These are phyloP conservation scores for Ianthella basta DNA, from an alignment of 37 sponge, comb jelly and placozoan species.

Conservation along the genomic window DNA sequence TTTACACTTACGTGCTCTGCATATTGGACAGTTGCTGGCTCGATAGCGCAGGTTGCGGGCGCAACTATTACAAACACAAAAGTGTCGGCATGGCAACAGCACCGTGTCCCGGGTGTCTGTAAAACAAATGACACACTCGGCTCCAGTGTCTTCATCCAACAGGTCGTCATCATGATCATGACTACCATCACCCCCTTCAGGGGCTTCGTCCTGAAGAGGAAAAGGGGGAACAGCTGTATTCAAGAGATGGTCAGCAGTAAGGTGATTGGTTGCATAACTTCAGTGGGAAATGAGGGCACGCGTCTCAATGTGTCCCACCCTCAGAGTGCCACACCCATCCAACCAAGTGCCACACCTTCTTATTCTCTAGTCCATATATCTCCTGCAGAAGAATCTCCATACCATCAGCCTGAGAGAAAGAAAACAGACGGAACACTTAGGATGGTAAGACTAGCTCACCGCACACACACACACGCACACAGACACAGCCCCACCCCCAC, in stretches of 20 bases:
- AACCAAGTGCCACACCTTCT: constrained; percentile 17
- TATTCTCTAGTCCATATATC: constrained; percentile 91
- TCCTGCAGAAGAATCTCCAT: constrained; percentile 83
- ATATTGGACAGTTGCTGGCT: constrained; percentile 90
- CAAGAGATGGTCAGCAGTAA: too few species aligned
- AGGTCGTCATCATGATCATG: constrained; percentile 46
- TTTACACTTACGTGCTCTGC: constrained; percentile 77
- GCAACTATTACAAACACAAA: constrained; percentile 79
- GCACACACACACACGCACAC: not conserved
- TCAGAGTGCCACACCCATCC: not conserved
- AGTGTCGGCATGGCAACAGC: constrained; percentile 86
- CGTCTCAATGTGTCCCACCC: too few species aligned
- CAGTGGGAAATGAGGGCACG: too few species aligned
- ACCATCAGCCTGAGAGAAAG: constrained; percentile 51
- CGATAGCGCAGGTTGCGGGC: constrained; percentile 76
- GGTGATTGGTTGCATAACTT: too few species aligned
- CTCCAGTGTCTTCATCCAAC: constrained; percentile 71
- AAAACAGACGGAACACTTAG: not conserved
- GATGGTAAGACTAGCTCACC: not conserved
- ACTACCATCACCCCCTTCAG: constrained; percentile 32
- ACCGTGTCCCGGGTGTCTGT: constrained; percentile 76
- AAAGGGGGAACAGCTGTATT: not conserved
- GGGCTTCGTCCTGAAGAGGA: not conserved
- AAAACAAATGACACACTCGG: constrained; percentile 88
- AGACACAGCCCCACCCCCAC: not conserved